Base-by-base conservation (phyloP, 2,888 invertebrate genomes). In the Syritta pipiens region DNA sequence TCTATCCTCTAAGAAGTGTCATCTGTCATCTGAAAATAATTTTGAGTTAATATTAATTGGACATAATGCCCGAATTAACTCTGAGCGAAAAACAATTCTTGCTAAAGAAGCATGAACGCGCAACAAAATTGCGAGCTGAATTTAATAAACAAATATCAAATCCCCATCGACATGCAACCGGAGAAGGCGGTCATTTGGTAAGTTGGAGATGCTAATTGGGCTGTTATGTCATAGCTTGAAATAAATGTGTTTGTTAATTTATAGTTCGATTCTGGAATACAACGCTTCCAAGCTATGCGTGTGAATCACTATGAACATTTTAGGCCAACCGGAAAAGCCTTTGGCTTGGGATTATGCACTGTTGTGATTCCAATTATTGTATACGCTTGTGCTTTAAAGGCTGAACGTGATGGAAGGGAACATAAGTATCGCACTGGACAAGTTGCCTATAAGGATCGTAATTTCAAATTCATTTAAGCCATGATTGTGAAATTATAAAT, bases 211-310 rank as follows among this genome's bases (percentile, higher is more conserved):
- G n/a, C 69, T 79, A 46, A 65, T 75, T 28, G 59, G 51, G 59
- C 72, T 85, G 85, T 88, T 88, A 88, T 88, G 88, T 88, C 88
- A 88, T 87, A 85, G 84, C 49, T 10, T 20, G 63, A 19, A 49
- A 32, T 60, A 60, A 10, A 46, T 51, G 17, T 42, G 57, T 19
- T 59, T 49, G 46, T 84, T 83, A 83, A 81, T 62, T 92, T 92
- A 82, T 89, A 97, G 97, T 94, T 96, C 86, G 97, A 97, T 88
- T 89, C 93, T n/a, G 94, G 93, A 6, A 82, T 96, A 2, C 93
- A 94, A 84, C 91, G 95, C 57, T 95, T 92, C 85, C 90, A 92
- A 85, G 91, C 96, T 0, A 92, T 95, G 92, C 92, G 92, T 86
- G 91, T 91, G 0, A 91, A 91, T 4, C 89, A 91, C 53, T 91